Evolutionary conservation across 2,888 invertebrate genomes (phyloP), one percentile per base, ranked within the genome.

Genomic region (Pseudococcus viburni): DNA sequence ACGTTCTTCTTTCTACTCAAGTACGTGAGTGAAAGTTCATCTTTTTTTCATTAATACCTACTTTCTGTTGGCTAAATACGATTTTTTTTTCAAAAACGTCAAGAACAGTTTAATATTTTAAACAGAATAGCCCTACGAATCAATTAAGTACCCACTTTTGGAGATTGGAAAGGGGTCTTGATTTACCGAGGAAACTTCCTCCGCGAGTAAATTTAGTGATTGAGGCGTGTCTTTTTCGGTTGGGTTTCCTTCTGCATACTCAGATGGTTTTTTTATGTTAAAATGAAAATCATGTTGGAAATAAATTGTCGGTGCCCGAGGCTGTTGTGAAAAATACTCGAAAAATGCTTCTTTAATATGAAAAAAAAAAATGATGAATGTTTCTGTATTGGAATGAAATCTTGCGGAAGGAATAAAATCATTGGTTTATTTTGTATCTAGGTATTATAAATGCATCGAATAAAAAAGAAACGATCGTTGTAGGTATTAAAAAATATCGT

Each of bases 1-100:
- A 97, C 4, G 92, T 96, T 11, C 93, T 98, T 90, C 93, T 98
- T 86, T 98, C 98, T 19, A 96, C 97, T 90, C 98, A 98, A 95
- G 98, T 97, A 92, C 92, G 92, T 85, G 73, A 19, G 22, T 11
- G 11, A 19, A 46, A 46, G 1, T 42, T 83, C 7, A 46, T 46
- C 5, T 83, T 39, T 64, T 22, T 22, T 64, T 22, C 9, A 64
- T 64, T 7, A 11, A 22, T 15, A 51, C 59, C 59, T 55, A 55
- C 55, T 9, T 59, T 3, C 64, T 3, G 64, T 64, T 15, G 3
- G 3, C 42, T 42, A 42, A 42, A 22, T 64, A 22, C 22, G 22
- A 7, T 19, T 22, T 15, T 39, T 77, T 77, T 39, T 17, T 8
- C 8, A 11, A n/a, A 77, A 64, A 11, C 9, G 22, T 39, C 15